Evolutionary conservation across 2,113 vertebrate species (phyloP).

Genomic region (Tilapia sparmanii): DNA sequence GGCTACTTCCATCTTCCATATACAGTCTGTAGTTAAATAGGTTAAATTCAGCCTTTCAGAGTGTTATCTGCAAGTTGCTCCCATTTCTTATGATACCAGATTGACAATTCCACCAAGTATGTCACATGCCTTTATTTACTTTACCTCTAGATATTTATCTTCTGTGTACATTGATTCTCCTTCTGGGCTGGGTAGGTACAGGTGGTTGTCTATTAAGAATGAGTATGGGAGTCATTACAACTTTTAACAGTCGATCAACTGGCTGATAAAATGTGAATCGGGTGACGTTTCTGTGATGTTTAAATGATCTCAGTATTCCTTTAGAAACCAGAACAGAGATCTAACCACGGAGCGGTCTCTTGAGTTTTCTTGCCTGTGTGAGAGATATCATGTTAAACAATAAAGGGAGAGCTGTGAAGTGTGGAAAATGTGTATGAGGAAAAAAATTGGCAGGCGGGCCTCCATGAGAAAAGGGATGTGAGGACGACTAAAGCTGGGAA

Average conservation of each 20-base stretch:
- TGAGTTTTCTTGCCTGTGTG: background rate
- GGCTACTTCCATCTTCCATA: background rate
- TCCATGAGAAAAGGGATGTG: background rate
- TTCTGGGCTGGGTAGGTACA: background rate
- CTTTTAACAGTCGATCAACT: background rate
- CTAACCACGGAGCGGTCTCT: background rate
- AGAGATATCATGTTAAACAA: background rate
- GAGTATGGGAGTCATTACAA: background rate
- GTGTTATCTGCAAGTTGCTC: background rate
- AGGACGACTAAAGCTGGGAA: background rate
- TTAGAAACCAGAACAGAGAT: background rate
- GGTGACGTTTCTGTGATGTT: slow-evolving; percentile 11
- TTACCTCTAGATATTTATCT: background rate
- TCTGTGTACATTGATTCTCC: background rate
- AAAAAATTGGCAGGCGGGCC: background rate
- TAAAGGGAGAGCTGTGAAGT: background rate
- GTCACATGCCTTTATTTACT: background rate
- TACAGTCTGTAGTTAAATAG: background rate
- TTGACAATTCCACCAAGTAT: background rate
- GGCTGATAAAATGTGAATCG: background rate
- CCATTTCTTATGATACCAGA: background rate
- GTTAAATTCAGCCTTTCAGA: background rate
- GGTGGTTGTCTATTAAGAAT: background rate
- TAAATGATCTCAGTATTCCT: slow-evolving; percentile 2
- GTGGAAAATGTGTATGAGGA: background rate